Evolutionary conservation across 37 sponge, comb jelly and placozoan species (phyloP), one percentile per base, ranked within the genome.

Genomic region (Amphimedon queenslandica): DNA sequence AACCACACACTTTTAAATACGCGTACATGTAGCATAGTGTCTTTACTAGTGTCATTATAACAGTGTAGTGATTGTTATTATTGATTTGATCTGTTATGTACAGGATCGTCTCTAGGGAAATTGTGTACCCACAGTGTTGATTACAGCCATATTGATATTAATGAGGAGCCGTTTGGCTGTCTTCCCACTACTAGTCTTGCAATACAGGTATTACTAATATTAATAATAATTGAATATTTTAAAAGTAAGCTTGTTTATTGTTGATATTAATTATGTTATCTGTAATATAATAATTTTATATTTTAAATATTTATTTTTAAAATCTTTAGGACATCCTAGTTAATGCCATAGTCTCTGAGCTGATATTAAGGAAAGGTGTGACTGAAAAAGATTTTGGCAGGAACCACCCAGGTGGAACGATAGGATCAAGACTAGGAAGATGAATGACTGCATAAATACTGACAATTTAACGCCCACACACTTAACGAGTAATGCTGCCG

Each of bases 341-440:
- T 65, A 92, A 92, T 79, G 88, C 84, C 64, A 21, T 92, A 10
- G 23, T 83, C n/a, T 57, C 56, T 39, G 88, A 87, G 38, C 67
- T 87, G 23, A 70, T 84, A 6, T 43, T 58, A 20, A 79, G 74
- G 28, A 71, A 56, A 68, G 64, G 69, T 3, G 41, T 90, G 20
- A 37, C 43, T n/a, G 68, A 74, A 53, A 55, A 74, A 1, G 38
- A 18, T 13, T 92, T 87, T 66, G 66, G 55, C 28, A n/a, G 18
- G 58, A 82, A 87, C 39, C 92, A 92, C 55, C 92, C 92, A 8
- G 84, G 88, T 40, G 92, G 92, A 38, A 37, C 73, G 5, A 83
- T 92, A 58, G 92, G 92, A 47, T 23, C 21, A 27, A 68, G 37
- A 53, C 37, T 47, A 47, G 13, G 13, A n/a, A n/a, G n/a, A n/a